These are phyloP conservation scores for Danio aesculapii DNA, from an alignment of 2,797 vertebrate genomes.

Conservation along the genomic window DNA sequence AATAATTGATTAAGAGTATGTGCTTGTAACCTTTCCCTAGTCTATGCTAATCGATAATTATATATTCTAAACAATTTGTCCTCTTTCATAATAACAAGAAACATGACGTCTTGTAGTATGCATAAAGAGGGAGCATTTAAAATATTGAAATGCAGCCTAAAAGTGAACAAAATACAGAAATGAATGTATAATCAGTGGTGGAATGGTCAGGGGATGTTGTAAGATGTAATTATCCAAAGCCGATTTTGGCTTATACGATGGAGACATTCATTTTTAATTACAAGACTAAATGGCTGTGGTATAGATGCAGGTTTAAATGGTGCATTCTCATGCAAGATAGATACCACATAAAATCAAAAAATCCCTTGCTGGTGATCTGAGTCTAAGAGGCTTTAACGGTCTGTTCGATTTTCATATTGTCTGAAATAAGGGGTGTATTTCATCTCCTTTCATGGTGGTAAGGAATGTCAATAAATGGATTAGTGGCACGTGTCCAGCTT, in stretches of 20 bases:
- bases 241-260: slow-evolving; percentile 39
- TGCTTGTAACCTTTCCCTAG: background rate
- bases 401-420: slow-evolving; percentile 4
- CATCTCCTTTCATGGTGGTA: background rate
- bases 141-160: background rate
- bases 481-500: background rate
- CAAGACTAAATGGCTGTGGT: slow-evolving; percentile 50
- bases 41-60: slow-evolving; percentile 13
- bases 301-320: slow-evolving; percentile 37
- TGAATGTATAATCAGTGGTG: slow-evolving; percentile 19
- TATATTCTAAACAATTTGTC: slow-evolving; percentile 21
- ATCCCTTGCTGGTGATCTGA: slow-evolving; percentile 5
- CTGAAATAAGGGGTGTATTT: slow-evolving; percentile 14
- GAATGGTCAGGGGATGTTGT: slow-evolving; percentile 28
- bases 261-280: slow-evolving; percentile 53
- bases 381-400: slow-evolving; percentile 9
- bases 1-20: slow-evolving; percentile 35
- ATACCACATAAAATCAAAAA: slow-evolving; percentile 18
- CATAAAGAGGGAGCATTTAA: slow-evolving; percentile 5
- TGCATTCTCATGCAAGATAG: slow-evolving; percentile 36
- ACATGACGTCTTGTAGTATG: background rate
- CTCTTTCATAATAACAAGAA: slow-evolving; percentile 8
- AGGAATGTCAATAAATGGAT: slow-evolving; percentile 1
- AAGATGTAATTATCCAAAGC: slow-evolving; percentile 25
- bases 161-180: background rate